Base-by-base conservation (phyloP, 1,140 invertebrate genomes). In the Drosophila santomea region DNA sequence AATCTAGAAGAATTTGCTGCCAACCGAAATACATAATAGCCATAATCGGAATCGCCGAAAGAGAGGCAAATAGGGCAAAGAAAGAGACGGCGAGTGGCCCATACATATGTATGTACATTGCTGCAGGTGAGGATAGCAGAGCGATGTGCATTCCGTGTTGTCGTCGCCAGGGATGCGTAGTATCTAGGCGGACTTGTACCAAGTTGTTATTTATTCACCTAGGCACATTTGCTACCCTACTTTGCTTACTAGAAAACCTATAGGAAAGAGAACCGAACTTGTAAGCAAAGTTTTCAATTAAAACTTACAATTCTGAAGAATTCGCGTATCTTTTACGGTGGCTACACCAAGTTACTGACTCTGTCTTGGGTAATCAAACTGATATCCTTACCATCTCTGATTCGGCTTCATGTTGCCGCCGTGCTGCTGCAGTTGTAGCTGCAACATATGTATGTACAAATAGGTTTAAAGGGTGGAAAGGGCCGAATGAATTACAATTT, bases 401-500 rank as follows among this genome's bases (percentile, higher is more conserved):
- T 41, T 43, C 8, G 12, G 10, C n/a, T 11, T 17, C 23, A 39
- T 60, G 14, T 23, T 52, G 41, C n/a, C 54, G 55, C 54, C 23
- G 20, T 72, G 36, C 36, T 43, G 47, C 57, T 23, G 25, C 39
- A 41, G 39, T 7, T 63, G 45, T 60, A 41, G 17, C 36, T 50
- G 67, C 52, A 47, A 32, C 35, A 43, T 35, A 38, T 47, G 32
- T 35, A 38, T 47, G 32, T 25, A 39, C n/a, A n/a, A 47, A 25
- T 17, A 11, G 52, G 52, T 39, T 20, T 41, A 17, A 35, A 50
- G 20, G 43, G 43, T 41, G 41, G 15, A 64, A 64, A 63, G 35
- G 63, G 44, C 17, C 35, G 51, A 75, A 67, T 66, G 61, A 74
- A 75, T 74, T 74, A 74, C 51, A 74, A 55, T 74, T 71, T 74